phyloP scores from a whole-genome alignment of 2,797 vertebrate genomes.

The Jordanella pulchra region DNA sequence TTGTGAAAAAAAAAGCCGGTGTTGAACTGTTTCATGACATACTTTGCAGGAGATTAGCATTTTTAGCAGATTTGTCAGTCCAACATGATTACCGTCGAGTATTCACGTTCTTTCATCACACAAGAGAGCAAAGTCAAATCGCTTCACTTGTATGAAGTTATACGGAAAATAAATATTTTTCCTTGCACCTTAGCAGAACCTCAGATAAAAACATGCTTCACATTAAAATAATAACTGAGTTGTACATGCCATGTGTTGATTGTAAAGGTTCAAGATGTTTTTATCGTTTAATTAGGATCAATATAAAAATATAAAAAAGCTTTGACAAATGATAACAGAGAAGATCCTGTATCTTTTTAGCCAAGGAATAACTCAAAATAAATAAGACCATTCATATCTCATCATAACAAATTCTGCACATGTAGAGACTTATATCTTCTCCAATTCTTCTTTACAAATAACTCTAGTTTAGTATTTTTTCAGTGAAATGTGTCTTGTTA shows the following conservation, averaged over 20 bases:
- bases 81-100: conserved; percentile 18
- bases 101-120: conserved; percentile 15
- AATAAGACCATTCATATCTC: background rate
- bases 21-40: conserved; percentile 51
- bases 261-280: background rate
- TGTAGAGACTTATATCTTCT: background rate
- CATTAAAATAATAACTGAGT: background rate
- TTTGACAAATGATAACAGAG: background rate
- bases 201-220: background rate
- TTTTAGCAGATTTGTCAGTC: conserved; percentile 40
- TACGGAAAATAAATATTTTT: background rate
- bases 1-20: conserved; percentile 45
- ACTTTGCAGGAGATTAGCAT: conserved; percentile 48
- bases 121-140: background rate
- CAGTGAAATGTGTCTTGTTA: background rate
- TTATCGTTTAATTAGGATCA: background rate
- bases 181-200: background rate
- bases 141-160: conserved; percentile 9
- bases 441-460: background rate
- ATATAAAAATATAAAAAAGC: background rate
- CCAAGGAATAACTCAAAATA: background rate
- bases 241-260: background rate
- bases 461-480: background rate
- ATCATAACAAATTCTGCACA: background rate
- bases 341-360: background rate